phyloP scores from a whole-genome alignment of 2,797 vertebrate species.

The Alcedo atthis region DNA sequence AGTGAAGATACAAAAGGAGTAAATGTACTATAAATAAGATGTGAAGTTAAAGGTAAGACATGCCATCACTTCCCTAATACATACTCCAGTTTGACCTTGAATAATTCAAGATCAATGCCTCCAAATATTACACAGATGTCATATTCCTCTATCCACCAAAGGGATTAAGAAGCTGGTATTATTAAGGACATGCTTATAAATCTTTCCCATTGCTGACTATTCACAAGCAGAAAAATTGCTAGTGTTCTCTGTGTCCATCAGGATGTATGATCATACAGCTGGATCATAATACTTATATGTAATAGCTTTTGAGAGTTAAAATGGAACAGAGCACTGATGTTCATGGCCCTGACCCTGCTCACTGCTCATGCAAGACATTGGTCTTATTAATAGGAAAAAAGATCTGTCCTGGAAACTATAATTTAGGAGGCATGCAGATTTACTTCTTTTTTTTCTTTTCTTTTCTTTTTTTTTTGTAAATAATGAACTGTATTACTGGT shows the following conservation, averaged over 20 bases:
- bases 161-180: neutral
- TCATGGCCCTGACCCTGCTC: neutral
- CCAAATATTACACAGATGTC: neutral
- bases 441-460: neutral
- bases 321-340: neutral
- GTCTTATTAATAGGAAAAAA: neutral
- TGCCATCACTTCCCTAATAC: neutral
- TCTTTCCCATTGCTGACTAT: neutral
- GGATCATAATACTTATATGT: neutral
- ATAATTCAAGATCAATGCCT: neutral
- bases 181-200: neutral
- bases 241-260: neutral
- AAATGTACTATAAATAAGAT: slow-evolving; percentile 30
- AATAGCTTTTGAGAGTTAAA: neutral
- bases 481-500: neutral
- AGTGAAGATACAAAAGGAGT: neutral
- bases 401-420: neutral
- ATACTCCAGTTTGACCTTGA: slow-evolving; percentile 3
- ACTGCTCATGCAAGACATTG: neutral
- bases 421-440: neutral
- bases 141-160: neutral
- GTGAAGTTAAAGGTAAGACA: slow-evolving; percentile 10
- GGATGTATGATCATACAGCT: neutral
- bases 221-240: neutral
- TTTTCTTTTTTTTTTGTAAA: neutral